Percentiles rank a stretch among this genome's conserved stretches.
Evolutionary conservation across 2,888 invertebrate genomes (phyloP).

Genomic region (Apamea crenata): DNA sequence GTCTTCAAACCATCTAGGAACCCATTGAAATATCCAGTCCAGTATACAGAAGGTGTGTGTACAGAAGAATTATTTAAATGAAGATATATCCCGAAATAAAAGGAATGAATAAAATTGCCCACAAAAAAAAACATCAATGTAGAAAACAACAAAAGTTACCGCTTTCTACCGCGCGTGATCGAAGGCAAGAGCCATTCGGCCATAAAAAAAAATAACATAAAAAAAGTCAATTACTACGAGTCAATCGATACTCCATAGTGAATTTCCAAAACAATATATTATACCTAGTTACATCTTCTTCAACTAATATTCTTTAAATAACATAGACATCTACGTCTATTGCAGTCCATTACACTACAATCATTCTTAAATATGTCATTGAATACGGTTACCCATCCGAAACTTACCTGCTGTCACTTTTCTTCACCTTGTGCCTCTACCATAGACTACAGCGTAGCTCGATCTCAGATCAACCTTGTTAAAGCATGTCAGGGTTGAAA

Average conservation of each 20-base stretch:
- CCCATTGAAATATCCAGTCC: too few relatives aligned
- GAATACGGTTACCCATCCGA: constrained; percentile 10
- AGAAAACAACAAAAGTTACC: too few relatives aligned
- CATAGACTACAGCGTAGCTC: constrained; percentile 17
- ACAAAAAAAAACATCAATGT: too few relatives aligned
- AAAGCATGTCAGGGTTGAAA: constrained; percentile 50
- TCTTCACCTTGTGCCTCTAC: constrained; percentile 16
- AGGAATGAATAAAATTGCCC: not conserved
- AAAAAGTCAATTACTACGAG: too few relatives aligned
- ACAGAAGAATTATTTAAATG: too few relatives aligned
- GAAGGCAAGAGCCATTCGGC: not conserved
- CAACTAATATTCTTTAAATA: not conserved
- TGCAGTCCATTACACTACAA: not conserved
- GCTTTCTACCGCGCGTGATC: not conserved
- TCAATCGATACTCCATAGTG: not conserved
- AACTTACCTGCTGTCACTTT: constrained; percentile 2
- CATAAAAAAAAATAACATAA: not conserved
- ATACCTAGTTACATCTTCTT: not conserved
- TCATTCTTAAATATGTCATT: not conserved
- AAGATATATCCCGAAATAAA: not conserved
- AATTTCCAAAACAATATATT: not conserved
- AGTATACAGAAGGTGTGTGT: too few relatives aligned
- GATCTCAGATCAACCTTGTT: constrained; percentile 25
- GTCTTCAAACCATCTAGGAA: too few relatives aligned
- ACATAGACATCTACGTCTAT: not conserved